Evolutionary conservation across 2,797 vertebrate genomes (phyloP).

Genomic region (Agapornis canus): DNA sequence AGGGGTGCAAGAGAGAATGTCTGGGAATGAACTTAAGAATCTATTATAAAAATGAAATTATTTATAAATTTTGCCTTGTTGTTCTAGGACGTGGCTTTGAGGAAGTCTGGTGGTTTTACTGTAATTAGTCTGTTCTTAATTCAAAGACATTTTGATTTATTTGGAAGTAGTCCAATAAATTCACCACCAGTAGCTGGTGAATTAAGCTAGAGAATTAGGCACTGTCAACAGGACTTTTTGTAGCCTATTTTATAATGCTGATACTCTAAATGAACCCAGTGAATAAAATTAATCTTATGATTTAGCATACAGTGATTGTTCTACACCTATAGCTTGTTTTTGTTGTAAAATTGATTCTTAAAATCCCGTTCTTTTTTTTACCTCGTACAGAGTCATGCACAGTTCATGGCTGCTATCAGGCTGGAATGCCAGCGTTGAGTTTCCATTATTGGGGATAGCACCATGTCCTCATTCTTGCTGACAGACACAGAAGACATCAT

Average conservation of each 20-base stretch:
- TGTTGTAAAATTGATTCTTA: background rate
- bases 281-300: constrained; percentile 3
- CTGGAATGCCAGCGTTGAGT: background rate
- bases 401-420: background rate
- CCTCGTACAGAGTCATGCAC: background rate
- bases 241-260: background rate
- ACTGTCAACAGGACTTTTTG: background rate
- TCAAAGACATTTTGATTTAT: background rate
- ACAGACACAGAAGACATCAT: background rate
- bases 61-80: background rate
- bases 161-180: background rate
- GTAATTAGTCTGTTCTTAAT: background rate
- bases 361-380: background rate
- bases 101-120: background rate
- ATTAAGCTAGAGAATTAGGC: background rate
- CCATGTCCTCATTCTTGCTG: background rate
- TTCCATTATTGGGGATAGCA: background rate
- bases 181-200: background rate
- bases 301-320: background rate
- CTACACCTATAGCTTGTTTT: background rate
- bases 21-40: background rate
- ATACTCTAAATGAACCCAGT: background rate
- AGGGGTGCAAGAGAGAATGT: background rate
- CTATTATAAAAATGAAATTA: background rate
- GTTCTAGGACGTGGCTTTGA: background rate